Base-by-base conservation (phyloP, 1,140 invertebrate species). In the Drosophila melanica region DNA sequence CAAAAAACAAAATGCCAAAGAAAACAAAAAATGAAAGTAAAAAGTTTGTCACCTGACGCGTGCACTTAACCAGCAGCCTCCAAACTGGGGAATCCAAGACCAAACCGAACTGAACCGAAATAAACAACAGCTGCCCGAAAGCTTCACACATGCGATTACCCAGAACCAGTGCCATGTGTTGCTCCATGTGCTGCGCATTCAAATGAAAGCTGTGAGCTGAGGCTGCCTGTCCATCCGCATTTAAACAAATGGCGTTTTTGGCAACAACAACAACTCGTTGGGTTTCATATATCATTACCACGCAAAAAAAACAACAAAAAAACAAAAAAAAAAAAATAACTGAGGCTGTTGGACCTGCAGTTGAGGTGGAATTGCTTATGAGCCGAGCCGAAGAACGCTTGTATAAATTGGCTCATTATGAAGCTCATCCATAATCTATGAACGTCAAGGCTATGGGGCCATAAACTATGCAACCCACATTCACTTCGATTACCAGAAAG, bases 331-430 rank as follows among this genome's bases (percentile, higher is more conserved):
- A 53, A 58, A 71, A 53, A 65, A 51, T 66, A 64, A 57, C 42
- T 58, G 3, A 5, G 23, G 23, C 23, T 79, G 37, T n/a, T 41
- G 39, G 54, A 69, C 55, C 70, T 45, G 48, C 62, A 81, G 57
- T 76, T 69, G 50, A 70, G 42, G 27, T 71, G 76, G 79, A 87
- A 87, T 86, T 75, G 68, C 64, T 87, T 85, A 87, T 82, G 82
- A 77, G 57, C 33, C 55, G 68, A 44, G 68, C 53, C 69, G 66
- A 66, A 42, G 48, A 87, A 87, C 84, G 77, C 77, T 87, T 87
- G 84, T 89, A 87, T 87, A 89, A 89, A 87, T 87, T 89, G 84
- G 84, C 84, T 87, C 84, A 87, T 87, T 87, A 87, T 89, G 84
- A 77, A 89, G 75, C 84, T 87, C 84, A 87, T 87, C 84, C 84